phyloP scores from a whole-genome alignment of 2,113 vertebrate genomes.

The Heterocephalus glaber region DNA sequence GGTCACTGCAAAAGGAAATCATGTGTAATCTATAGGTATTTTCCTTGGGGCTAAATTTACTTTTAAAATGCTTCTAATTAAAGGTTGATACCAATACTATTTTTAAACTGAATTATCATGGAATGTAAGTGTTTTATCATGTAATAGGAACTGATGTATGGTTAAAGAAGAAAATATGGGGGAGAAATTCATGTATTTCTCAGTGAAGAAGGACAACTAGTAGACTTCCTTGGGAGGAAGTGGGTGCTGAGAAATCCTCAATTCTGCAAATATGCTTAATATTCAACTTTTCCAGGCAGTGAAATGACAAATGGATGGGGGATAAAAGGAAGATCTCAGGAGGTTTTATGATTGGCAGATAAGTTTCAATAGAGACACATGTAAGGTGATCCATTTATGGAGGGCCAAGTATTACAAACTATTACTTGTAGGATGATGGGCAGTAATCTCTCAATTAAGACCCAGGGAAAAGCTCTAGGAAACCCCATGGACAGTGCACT shows the following conservation, averaged over 20 bases:
- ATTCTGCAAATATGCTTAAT: background rate
- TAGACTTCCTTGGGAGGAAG: background rate
- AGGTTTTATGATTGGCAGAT: conserved; percentile 54
- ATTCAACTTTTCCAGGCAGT: background rate
- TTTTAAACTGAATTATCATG: conserved; percentile 53
- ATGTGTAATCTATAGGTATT: conserved; percentile 43
- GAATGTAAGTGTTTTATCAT: conserved; percentile 40
- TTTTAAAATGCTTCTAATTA: conserved; percentile 67
- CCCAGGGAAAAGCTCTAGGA: conserved; percentile 35
- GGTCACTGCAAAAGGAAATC: conserved; percentile 50
- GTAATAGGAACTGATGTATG: conserved; percentile 20
- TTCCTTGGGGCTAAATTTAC: conserved; percentile 57
- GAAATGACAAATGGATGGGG: conserved; percentile 18
- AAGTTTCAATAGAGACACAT: background rate
- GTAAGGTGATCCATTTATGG: conserved; percentile 34
- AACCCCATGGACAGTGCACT: background rate
- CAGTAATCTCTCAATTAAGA: conserved; percentile 63
- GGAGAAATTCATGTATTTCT: conserved; percentile 34
- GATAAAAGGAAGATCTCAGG: conserved; percentile 47
- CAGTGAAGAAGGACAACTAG: conserved; percentile 53
- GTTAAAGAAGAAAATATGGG: background rate
- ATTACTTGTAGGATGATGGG: conserved; percentile 18
- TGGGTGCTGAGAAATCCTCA: conserved; percentile 10
- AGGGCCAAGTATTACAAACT: conserved; percentile 34
- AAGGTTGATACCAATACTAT: conserved; percentile 25